phyloP scores from a whole-genome alignment of 2,797 vertebrate genomes.

The Lacerta viridis region DNA sequence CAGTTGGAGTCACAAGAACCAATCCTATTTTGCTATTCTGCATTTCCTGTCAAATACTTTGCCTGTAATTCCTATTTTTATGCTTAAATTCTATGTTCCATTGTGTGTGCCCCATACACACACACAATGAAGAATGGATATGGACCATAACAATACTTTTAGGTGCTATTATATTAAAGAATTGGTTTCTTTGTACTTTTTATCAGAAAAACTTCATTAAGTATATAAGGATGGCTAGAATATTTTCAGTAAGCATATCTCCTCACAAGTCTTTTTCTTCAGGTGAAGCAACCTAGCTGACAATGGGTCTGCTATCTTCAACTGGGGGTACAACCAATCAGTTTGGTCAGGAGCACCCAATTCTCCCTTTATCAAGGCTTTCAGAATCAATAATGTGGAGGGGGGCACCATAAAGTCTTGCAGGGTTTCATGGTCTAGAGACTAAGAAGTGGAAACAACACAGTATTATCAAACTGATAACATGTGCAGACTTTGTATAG shows the following conservation, averaged over 20 bases:
- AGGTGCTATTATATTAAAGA: not conserved
- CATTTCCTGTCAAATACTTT: too few species aligned
- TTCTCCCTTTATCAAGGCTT: not conserved
- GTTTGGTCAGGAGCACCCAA: not conserved
- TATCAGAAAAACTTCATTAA: not conserved
- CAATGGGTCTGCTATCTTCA: not conserved
- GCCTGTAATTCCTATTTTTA: too few species aligned
- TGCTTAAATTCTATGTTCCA: too few species aligned
- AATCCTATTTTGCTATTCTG: too few species aligned
- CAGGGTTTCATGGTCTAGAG: not conserved
- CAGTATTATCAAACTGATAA: not conserved
- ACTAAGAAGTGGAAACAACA: not conserved
- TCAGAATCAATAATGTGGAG: not conserved
- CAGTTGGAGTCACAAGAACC: too few species aligned
- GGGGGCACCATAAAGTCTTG: not conserved
- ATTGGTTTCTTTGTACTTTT: not conserved
- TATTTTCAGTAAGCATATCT: too few species aligned
- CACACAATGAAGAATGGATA: not conserved
- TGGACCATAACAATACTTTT: not conserved
- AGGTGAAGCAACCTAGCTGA: not conserved
- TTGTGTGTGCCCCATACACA: not conserved
- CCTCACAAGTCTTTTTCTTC: not conserved
- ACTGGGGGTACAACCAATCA: not conserved
- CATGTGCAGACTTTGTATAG: not conserved
- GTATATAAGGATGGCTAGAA: not conserved